Evolutionary conservation across 2,113 vertebrate genomes (phyloP), one percentile per base, ranked within the genome.

Genomic region (Lutjanus erythropterus): DNA sequence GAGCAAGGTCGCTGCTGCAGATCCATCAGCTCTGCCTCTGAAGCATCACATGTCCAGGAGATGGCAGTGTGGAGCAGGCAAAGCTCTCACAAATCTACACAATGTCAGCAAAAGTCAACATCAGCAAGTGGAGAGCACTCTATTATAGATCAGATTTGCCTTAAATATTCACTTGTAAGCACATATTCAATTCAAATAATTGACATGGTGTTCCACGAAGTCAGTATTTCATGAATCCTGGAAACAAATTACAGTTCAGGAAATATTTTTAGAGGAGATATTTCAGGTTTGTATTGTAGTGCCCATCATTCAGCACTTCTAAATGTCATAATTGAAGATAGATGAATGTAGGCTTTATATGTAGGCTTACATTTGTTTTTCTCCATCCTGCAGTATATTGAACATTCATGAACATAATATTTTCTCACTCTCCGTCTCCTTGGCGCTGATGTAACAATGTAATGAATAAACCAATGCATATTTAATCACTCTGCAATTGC

Each of bases 401-500:
- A 77, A n/a, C n/a, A 78, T 75, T 58, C 42, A 23, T 37, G 46
- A 72, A 29, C 37, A 42, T 31, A n/a, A 75, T 85, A 72, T 76
- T 84, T 71, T 75, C 64, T 67, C 71, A 69, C 71, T 50, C 47
- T 50, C 47, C 18, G 29, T 46, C 50, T 73, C 61, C 37, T 70
- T 53, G n/a, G 71, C 0, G 4, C 49, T 59, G 75, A 77, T 75
- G 86, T 46, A 84, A 88, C 83, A 78, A 67, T 79, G 60, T 46
- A 77, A 77, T 76, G 52, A 84, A 78, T 42, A 80, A 80, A 44
- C 23, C 71, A 3, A 72, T 91, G 75, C 91, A 92, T 88, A 71
- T 87, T 84, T 76, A 62, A 92, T 83, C 14, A 9, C 53, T 15
- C 71, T 5, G 69, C 52, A 55, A 83, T 68, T 66, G 66, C 39